Base-by-base conservation (phyloP, 2,888 invertebrate genomes). In the Empis livida region DNA sequence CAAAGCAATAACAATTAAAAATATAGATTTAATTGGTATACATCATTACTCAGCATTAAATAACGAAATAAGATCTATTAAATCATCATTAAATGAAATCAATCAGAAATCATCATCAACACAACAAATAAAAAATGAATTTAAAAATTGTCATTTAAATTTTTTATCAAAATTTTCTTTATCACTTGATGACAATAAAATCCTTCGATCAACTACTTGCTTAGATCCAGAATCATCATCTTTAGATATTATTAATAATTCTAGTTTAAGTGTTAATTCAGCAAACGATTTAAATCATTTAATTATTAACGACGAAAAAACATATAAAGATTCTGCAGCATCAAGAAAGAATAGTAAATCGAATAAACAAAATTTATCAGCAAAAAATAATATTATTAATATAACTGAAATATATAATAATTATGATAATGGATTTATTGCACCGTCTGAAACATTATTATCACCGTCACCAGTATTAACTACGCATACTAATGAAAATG, bases 161-260 rank as follows among this genome's bases (percentile, higher is more conserved):
- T 49, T 67, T 31, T 57, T 67, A 1, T 64, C 66, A 30, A 67
- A 66, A 51, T 63, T 67, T 47, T 62, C 63, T 1, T 55, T 63
- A 0, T 61, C 60, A 6, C 58, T 58, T 11, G 61, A 63, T 4
- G 64, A 67, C 50, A 62, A 64, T 56, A 64, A 65, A 52, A 67
- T 67, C 4, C 63, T 62, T 50, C 68, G 15, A 11, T 39, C 39
- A 10, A 39, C 13, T 13, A 13, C 14, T 17, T 39, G 17, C 13
- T 39, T 39, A 39, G 39, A 39, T 39, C 39, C 37, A 37, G 13
- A 32, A 32, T 32, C n/a, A 13, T 32, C 32, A 13, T 13, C 32
- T 13, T 6, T 15, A 9, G 16, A 2, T 27, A 8, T 27, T 8
- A 27, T 9, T 6, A 9, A 4, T 27, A 27, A 9, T 27, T 9